Evolutionary conservation across 2,113 vertebrate genomes (phyloP).

Genomic region (Oceanodroma tethys): DNA sequence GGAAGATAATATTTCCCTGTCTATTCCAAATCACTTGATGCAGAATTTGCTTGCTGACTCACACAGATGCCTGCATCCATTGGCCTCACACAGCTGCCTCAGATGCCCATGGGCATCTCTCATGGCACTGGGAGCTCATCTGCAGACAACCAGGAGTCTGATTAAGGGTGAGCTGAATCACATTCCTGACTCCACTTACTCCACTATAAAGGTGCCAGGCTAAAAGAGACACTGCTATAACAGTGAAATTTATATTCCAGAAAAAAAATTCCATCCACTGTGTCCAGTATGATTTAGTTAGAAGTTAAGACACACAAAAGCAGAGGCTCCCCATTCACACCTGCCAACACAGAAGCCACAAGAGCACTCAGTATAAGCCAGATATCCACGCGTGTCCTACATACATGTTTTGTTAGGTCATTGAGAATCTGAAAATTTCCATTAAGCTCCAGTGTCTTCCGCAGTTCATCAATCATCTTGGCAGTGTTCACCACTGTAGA

Average conservation of each 20-base stretch:
- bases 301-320: background rate
- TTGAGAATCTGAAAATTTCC: background rate
- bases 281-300: background rate
- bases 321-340: background rate
- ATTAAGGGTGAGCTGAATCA: background rate
- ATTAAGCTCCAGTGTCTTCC: background rate
- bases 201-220: background rate
- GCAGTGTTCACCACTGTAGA: background rate
- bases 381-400: background rate
- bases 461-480: background rate
- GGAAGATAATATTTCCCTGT: background rate
- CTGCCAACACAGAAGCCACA: background rate
- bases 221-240: background rate
- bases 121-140: background rate
- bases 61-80: background rate
- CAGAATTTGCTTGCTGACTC: background rate
- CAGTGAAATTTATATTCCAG: background rate
- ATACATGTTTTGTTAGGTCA: background rate
- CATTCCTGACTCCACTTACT: background rate
- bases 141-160: background rate
- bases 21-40: background rate
- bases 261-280: background rate
- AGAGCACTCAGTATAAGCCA: background rate
- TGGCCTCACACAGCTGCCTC: background rate
- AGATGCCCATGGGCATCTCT: background rate